Evolutionary conservation across 1,140 invertebrate genomes (phyloP), one percentile per base, ranked within the genome.

Genomic region (Orchestia grillus): DNA sequence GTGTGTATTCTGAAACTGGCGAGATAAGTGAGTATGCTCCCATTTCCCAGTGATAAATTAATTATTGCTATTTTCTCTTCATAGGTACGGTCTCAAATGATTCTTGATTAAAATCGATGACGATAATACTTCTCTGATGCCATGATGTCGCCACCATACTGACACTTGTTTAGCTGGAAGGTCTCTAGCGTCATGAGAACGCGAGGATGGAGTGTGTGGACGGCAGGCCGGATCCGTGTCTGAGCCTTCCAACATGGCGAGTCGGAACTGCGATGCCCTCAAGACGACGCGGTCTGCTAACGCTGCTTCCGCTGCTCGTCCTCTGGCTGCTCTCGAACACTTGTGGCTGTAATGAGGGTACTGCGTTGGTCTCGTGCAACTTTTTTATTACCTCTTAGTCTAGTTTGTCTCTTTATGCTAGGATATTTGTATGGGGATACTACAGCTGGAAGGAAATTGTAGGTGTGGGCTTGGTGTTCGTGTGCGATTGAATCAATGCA

Each of bases 11-110:
- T 94, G 92, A 94, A 94, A 94, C 92, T 94, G 92, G 92, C 6
- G 92, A 45, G 16, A 40, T 97, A 97, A 96, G 97, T 97, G 97
- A 97, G 97, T 96, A 95, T 97, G 92, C 97, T 97, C 53, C 96
- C 41, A 43, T 90, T 90, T 90, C 8, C 8, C 11, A 8, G 42
- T 90, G 42, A 90, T 42, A 43, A 19, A 42, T 42, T 0, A 90
- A 4, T 90, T 42, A 42, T 36, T 90, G 88, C 42, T 42, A 90
- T 6, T 3, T 90, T 90, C 36, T 44, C 43, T 90, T 41, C 88
- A 42, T 77, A 77, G 62, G 62, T 77, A 77, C 62, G 62, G 36
- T 77, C 62, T 77, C 62, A 77, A 77, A 77, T 77, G 62, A 77
- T 77, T 6, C 47, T 77, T 15, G 62, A 77, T 77, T 77, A 36